Base-by-base conservation (phyloP, 2,888 invertebrate species). In the Hydroisotoma schaefferi region DNA sequence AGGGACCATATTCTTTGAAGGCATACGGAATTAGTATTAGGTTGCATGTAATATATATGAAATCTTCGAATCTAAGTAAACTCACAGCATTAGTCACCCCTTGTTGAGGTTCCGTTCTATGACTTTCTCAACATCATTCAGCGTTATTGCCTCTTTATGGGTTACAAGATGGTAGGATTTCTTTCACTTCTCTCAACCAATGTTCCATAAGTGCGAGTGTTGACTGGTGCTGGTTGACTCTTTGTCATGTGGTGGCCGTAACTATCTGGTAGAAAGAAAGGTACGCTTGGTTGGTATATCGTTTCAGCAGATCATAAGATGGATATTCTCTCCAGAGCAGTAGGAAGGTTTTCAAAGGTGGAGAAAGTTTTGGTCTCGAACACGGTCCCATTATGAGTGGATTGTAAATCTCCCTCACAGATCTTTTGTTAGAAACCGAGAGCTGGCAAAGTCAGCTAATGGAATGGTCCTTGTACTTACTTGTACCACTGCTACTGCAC, bases 371-470 rank as follows among this genome's bases (percentile, higher is more conserved):
- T 56, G 29, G n/a, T n/a, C n/a, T n/a, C 15, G 40, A 40, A 20
- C 15, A 33, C n/a, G 20, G 40, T 40, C 49, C 57, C 61, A 57
- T 61, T 57, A 57, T 55, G 49, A 38, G 46, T 38, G 48, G 57
- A 54, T 61, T 53, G 57, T 61, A 61, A 61, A 61, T 61, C 61
- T 61, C 48, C 54, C 61, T 57, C 54, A 8, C n/a, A 40, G 40
- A 40, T 40, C 40, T 40, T 40, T 40, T 40, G 40, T 40, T 40
- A 4, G n/a, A 15, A 40, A 20, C 20, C 5, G 20, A 40, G n/a
- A 15, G 40, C 5, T 10, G 33, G n/a, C 8, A 40, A 40, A 40
- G 40, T 40, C 40, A 40, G 40, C 40, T 40, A 40, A 40, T 40
- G 40, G 40, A 40, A 40, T 10, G 20, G 40, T 5, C 40, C 40